A percentile compares a stretch with the other conserved stretches of the same genome.
Evolutionary conservation across 1,140 invertebrate species (phyloP).

Genomic region (Oryzaephilus surinamensis): DNA sequence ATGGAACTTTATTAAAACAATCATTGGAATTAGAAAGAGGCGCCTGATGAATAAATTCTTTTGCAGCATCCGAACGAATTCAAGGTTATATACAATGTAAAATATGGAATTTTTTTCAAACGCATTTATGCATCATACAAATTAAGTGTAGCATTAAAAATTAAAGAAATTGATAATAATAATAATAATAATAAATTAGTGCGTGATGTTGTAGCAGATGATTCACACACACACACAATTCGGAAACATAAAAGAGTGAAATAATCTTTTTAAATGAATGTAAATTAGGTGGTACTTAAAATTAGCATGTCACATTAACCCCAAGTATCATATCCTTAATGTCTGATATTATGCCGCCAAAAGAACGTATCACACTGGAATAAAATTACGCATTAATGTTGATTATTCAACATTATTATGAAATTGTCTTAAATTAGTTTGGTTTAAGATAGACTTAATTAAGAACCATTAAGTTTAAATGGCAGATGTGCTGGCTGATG

Average conservation of each 20-base stretch:
- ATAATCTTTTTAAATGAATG: slow-evolving; percentile 24
- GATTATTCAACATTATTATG: slow-evolving; percentile 21
- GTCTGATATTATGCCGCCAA: slow-evolving; percentile 20
- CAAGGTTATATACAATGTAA: too few species aligned
- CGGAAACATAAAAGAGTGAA: slow-evolving; percentile 20
- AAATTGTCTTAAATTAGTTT: slow-evolving; percentile 20
- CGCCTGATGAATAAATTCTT: too few species aligned
- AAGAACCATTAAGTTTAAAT: slow-evolving; percentile 15
- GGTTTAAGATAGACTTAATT: slow-evolving; percentile 17
- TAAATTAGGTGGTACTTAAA: slow-evolving; percentile 23
- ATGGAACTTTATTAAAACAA: not conserved
- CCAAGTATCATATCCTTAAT: slow-evolving; percentile 18
- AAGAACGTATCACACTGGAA: slow-evolving; percentile 17
- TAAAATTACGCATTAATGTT: slow-evolving; percentile 17
- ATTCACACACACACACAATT: too few species aligned
- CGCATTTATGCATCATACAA: too few species aligned
- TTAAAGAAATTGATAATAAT: too few species aligned
- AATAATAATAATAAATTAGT: too few species aligned
- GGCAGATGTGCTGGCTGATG: slow-evolving; percentile 18
- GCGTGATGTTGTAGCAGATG: slow-evolving; percentile 11
- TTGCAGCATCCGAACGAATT: too few species aligned
- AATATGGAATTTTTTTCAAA: too few species aligned
- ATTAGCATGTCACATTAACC: slow-evolving; percentile 25
- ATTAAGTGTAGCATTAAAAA: too few species aligned
- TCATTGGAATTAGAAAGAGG: too few species aligned